These are phyloP conservation scores for Hexactinellida sp. DNA, from an alignment of 37 sponge, comb jelly and placozoan species.

Conservation along the genomic window DNA sequence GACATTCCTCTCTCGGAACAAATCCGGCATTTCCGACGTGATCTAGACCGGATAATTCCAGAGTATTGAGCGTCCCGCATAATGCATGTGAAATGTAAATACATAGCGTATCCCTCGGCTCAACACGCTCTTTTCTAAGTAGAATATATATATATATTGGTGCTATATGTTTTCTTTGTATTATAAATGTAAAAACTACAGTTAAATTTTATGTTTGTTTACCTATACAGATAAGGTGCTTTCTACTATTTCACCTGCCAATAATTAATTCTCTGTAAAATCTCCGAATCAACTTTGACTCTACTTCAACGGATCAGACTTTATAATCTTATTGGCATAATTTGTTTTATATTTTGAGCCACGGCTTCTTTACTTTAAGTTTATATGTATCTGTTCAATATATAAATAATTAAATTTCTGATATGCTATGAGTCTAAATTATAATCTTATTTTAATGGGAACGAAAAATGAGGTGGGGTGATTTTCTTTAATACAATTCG, in stretches of 20 bases:
- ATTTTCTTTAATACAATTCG: no score
- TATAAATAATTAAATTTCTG: background rate
- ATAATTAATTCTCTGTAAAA: background rate
- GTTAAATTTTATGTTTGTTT: background rate
- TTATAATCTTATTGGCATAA: background rate
- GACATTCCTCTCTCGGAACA: conserved; percentile 8
- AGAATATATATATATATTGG: background rate
- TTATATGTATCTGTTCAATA: background rate
- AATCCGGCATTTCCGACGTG: conserved; percentile 10
- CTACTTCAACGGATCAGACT: background rate
- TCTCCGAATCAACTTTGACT: background rate
- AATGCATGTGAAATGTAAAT: background rate
- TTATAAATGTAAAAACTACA: background rate
- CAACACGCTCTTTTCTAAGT: conserved; percentile 6
- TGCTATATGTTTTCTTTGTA: background rate
- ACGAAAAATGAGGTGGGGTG: no score
- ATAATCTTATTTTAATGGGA: background rate
- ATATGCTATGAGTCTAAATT: no score
- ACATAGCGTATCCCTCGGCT: background rate
- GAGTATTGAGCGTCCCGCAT: background rate
- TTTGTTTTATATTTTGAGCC: conserved; percentile 4
- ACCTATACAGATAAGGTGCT: no score
- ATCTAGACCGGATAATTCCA: background rate
- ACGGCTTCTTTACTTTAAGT: conserved; percentile 7
- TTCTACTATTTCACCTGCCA: background rate